Evolutionary conservation across 2,113 vertebrate species (phyloP), one percentile per base, ranked within the genome.

Genomic region (Epinephelus cyanopodus): DNA sequence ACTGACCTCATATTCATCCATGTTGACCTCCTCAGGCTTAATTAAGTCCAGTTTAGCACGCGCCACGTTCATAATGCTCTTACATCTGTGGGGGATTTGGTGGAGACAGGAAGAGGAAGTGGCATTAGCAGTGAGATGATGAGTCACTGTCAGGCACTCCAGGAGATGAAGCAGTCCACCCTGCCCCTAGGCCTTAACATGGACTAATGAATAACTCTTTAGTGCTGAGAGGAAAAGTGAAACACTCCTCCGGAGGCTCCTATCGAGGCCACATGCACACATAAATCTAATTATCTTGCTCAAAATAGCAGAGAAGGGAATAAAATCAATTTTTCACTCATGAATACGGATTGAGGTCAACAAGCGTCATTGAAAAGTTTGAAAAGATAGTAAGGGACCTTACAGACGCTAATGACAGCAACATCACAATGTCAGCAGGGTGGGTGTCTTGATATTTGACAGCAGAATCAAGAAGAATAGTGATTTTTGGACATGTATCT

Each of bases 51-150:
- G 96, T 93, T 99, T 99, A 85, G 96, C 96, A 93, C 97, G 97
- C 57, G 98, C 98, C 92, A 99, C 97, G 89, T 97, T 97, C 98
- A 99, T 99, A 89, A 99, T 97, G 90, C 97, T 98, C 91, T 97
- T 97, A 92, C 97, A 99, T 94, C 98, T 99, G 82, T 96, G 19
- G 37, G 76, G 73, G 25, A 84, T 74, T 53, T 4, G 62, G 53
- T n/a, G 39, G 48, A 54, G 63, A 70, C 37, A 68, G 60, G 76
- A 70, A 87, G 64, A 77, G 66, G 74, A 60, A 75, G 7, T 18
- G 29, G 57, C 25, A 47, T 89, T 61, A 90, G 75, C 12, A 13
- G 4, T 11, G 71, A 67, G 75, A 71, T 69, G 81, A 73, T 87
- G 90, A 89, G 88, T 90, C 89, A 91, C 17, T 53, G 79, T 33